A percentile compares a stretch with the other conserved stretches of the same genome.
Conservation (phyloP, 2,888 invertebrate genomes). For the Aspidiotus rigidus region DNA sequence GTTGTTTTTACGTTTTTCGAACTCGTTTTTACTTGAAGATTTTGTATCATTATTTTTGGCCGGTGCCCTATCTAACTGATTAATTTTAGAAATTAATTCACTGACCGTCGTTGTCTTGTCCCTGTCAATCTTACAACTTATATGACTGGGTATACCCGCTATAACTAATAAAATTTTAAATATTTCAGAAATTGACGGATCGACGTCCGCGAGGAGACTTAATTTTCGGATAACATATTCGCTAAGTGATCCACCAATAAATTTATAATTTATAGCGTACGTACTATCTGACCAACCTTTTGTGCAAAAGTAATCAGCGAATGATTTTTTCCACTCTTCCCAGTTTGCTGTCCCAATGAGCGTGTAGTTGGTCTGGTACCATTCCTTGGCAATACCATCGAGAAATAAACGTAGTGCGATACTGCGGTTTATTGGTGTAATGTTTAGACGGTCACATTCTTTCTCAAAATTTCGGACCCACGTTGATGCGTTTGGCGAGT, state of each 20-base stretch:
- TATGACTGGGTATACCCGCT: neutral
- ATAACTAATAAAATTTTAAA: neutral
- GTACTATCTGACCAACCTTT: no score
- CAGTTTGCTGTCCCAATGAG: neutral
- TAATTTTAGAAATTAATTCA: neutral
- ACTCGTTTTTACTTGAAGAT: no score
- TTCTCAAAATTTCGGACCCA: neutral
- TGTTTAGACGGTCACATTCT: no score
- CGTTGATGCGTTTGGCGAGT: neutral
- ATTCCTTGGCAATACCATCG: conserved; percentile 1
- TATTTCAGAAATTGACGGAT: neutral
- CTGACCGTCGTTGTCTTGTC: neutral
- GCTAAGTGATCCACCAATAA: neutral
- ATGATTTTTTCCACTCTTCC: neutral
- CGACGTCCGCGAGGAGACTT: neutral
- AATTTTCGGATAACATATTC: neutral
- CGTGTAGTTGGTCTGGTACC: neutral
- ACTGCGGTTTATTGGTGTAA: neutral
- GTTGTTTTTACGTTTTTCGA: no score
- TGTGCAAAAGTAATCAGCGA: neutral
- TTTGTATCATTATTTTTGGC: no score
- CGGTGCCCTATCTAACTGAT: neutral
- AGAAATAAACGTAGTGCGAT: neutral
- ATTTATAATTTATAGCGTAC: conserved; percentile 3
- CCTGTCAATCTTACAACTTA: neutral